Evolutionary conservation across 2,113 vertebrate species (phyloP).

Genomic region (human (Homo sapiens)): DNA sequence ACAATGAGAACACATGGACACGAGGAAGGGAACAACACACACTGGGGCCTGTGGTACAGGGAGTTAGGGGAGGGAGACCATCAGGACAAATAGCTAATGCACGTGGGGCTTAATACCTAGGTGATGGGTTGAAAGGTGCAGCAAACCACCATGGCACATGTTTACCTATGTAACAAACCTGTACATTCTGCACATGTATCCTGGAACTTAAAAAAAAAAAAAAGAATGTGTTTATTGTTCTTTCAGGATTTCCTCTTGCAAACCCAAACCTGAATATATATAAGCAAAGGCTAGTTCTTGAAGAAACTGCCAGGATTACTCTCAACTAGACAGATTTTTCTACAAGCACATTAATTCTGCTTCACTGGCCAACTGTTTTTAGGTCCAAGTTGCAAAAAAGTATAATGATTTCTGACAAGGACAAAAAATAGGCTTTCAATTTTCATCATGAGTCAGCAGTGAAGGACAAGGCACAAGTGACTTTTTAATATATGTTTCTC

Average conservation of each 20-base stretch:
- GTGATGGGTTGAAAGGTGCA: too few species aligned
- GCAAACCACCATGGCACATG: too few species aligned
- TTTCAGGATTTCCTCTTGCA: not conserved
- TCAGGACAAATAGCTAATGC: too few species aligned
- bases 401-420: not conserved
- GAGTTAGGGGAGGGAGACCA: too few species aligned
- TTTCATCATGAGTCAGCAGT: constrained; percentile 25
- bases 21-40: too few species aligned
- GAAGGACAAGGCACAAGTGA: not conserved
- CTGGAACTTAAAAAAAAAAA: not conserved
- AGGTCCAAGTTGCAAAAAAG: not conserved
- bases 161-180: too few species aligned
- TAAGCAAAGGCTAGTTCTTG: not conserved
- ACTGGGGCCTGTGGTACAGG: too few species aligned
- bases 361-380: not conserved
- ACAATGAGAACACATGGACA: too few species aligned
- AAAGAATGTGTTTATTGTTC: not conserved
- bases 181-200: too few species aligned
- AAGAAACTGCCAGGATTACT: not conserved
- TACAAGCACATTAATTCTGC: not conserved
- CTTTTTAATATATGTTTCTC: not conserved
- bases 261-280: not conserved
- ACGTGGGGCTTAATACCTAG: too few species aligned
- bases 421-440: not conserved
- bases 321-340: not conserved